Conservation (phyloP, 2,888 invertebrate genomes). For the Lepidocyrtoides sp. region DNA sequence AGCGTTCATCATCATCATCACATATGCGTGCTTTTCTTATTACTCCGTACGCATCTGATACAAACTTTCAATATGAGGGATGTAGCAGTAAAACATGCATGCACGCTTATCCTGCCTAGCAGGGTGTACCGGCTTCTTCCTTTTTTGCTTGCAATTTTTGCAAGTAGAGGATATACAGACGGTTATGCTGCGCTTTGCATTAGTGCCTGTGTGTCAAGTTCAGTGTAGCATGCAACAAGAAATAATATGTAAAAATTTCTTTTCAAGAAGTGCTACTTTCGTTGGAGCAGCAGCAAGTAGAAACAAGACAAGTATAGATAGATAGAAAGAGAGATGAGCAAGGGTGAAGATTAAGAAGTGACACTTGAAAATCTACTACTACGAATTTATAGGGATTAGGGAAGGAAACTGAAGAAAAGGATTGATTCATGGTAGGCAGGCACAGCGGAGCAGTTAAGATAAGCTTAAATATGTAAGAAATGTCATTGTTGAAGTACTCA, state of each 20-base stretch:
- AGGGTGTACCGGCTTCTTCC: conserved; percentile 33
- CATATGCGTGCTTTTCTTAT: conserved; percentile 27
- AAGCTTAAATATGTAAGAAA: no score
- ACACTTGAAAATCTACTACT: conserved; percentile 14
- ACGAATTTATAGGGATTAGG: not conserved
- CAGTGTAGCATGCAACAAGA: conserved; percentile 8
- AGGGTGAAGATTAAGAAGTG: not conserved
- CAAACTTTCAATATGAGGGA: not conserved
- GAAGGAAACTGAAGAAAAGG: not conserved
- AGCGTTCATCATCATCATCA: not conserved
- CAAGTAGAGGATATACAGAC: not conserved
- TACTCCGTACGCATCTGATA: conserved; percentile 5
- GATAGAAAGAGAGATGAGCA: not conserved
- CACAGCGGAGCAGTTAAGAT: no score
- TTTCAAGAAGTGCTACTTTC: conserved; percentile 43
- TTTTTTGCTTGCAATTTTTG: conserved; percentile 19
- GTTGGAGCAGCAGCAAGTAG: not conserved
- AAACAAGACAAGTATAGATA: not conserved
- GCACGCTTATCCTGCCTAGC: not conserved
- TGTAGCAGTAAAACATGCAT: not conserved
- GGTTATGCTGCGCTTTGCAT: not conserved
- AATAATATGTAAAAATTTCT: not conserved
- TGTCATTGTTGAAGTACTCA: no score
- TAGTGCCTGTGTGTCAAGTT: not conserved
- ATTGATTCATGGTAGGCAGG: not conserved